Conservation (phyloP, 1,140 invertebrate species). For the Diuraphis noxia region DNA sequence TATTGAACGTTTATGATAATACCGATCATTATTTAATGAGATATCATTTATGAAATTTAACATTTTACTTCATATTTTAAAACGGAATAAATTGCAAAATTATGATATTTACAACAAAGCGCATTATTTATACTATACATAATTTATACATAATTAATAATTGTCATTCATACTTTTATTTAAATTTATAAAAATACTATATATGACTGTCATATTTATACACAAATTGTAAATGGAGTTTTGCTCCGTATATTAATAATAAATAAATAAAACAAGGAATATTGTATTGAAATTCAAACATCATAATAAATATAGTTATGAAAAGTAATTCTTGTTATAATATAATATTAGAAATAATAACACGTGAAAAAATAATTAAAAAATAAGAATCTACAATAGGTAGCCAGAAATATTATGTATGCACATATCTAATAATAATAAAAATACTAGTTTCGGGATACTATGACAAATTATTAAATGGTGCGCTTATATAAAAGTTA, state of each 20-base stretch:
- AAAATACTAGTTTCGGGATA: too few relatives aligned
- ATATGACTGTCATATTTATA: too few relatives aligned
- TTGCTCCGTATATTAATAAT: too few relatives aligned
- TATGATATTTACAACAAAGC: neutral
- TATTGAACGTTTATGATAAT: neutral
- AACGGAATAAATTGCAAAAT: neutral
- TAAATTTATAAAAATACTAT: too few relatives aligned
- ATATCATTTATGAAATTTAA: neutral
- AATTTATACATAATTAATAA: too few relatives aligned
- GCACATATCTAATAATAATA: too few relatives aligned
- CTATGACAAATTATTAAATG: neutral
- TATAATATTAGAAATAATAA: neutral
- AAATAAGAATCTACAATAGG: too few relatives aligned
- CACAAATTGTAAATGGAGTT: too few relatives aligned
- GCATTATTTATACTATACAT: too few relatives aligned
- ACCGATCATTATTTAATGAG: neutral
- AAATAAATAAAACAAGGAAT: neutral
- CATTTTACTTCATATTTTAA: neutral
- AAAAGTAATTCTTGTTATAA: neutral
- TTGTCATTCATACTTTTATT: too few relatives aligned
- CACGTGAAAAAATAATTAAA: neutral
- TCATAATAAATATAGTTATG: neutral
- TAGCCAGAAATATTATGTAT: too few relatives aligned
- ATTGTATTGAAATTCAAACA: neutral
- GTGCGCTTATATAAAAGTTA: neutral